Evolutionary conservation across 2,113 vertebrate genomes (phyloP), one percentile per base, ranked within the genome.

Genomic region (Chionomys nivalis): DNA sequence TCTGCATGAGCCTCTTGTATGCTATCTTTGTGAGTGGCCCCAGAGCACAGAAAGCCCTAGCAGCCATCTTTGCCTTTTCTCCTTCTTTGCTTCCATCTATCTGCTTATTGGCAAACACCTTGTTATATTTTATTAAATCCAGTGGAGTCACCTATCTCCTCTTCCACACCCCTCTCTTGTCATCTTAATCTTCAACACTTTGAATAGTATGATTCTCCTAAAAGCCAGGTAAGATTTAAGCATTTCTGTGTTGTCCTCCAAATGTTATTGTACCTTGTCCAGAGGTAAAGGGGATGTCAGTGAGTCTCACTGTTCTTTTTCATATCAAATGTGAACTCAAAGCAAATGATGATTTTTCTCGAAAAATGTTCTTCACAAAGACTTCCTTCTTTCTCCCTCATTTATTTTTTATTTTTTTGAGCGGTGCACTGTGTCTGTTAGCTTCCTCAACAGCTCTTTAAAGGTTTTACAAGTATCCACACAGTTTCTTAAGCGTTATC

Each of bases 1-100:
- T 26, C 55, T 66, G 3, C 17, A 5, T 2, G 1, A 14, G 5
- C 31, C 36, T 85, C 4, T 28, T 42, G 31, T 5, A 17, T 0
- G 1, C 33, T 7, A 0, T 70, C 55, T 49, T 10, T 12, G 3
- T 36, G 11, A 49, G 23, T 65, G 28, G 1, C 24, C 11, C 11
- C 49, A 5, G 36, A 49, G 6, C 19, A 49, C 0, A 78, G 61
- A 39, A 65, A 52, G 28, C 24, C 73, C 44, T n/a, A 47, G 14
- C 3, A 65, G 68, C 19, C 31, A 1, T 24, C 33, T 2, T 21
- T 7, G 24, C 66, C 26, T n/a, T 42, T 21, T 8, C 12, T 23
- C 26, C 78, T 13, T 63, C 58, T 83, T 83, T 83, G 24, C 58
- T 83, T 63, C 61, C 13, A 42, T 42, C 55, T 63, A 17, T 6